Conservation (phyloP, 1,140 invertebrate genomes). For the Musca domestica region DNA sequence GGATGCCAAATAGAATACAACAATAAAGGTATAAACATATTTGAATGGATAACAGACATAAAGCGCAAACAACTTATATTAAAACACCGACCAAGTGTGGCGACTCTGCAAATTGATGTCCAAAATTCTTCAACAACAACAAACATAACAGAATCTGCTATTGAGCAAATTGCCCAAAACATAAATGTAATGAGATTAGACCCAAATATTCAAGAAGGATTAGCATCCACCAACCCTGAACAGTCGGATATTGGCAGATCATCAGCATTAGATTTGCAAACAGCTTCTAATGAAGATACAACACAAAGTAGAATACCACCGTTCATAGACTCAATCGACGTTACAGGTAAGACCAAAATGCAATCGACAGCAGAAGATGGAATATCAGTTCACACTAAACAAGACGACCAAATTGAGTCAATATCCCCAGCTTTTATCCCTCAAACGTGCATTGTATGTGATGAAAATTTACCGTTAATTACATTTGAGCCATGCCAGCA, state of each 20-base stretch:
- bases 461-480: constrained; percentile 65
- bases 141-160: not conserved
- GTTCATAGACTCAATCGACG: too few relatives aligned
- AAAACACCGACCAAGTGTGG: constrained; percentile 39
- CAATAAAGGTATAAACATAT: constrained; percentile 58
- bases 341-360: too few relatives aligned
- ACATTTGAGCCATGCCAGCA: constrained; percentile 71
- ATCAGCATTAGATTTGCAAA: not conserved
- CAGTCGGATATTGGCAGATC: not conserved
- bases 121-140: not conserved
- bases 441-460: constrained; percentile 71
- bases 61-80: constrained; percentile 48
- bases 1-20: constrained; percentile 64
- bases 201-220: not conserved
- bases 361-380: too few relatives aligned
- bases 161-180: constrained; percentile 1
- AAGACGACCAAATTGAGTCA: too few relatives aligned
- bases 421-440: constrained; percentile 33
- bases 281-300: too few relatives aligned
- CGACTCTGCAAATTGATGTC: too few relatives aligned
- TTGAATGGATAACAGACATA: constrained; percentile 51
- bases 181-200: constrained; percentile 22
- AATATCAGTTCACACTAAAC: too few relatives aligned
- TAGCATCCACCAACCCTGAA: not conserved
- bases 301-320: not conserved